Evolutionary conservation across 2,113 vertebrate genomes (phyloP), one percentile per base, ranked within the genome.

Genomic region (Prinia subflava): DNA sequence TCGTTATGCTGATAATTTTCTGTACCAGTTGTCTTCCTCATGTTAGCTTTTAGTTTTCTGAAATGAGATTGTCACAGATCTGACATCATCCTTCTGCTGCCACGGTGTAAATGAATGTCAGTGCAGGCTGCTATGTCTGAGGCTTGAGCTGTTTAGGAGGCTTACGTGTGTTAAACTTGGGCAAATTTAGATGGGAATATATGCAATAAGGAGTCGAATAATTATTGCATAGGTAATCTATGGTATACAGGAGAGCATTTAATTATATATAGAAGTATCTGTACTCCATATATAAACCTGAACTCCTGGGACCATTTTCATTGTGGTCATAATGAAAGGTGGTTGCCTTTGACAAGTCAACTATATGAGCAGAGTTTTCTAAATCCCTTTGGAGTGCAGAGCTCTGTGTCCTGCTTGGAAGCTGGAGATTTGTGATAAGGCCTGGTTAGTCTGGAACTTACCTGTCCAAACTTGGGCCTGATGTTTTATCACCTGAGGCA

Each of bases 221-320:
- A 42, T 81, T 68, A 15, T 16, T 84, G 33, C 39, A 20, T 28
- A 25, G 27, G 3, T 59, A 60, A 17, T 41, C 2, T 57, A 3
- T 31, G 21, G 74, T 56, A 17, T 39, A 21, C 30, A 87, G 42
- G 20, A 62, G 15, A 84, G 5, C 6, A 21, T 49, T 46, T 86
- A n/a, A 16, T 80, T 80, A 17, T 19, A 2, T 67, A 5, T 33
- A 57, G 47, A 78, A 60, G 50, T 27, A 55, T 15, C 46, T 44
- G 0, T 77, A 5, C 20, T 85, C 3, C 35, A 3, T 7, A 6
- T 5, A 13, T 28, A 46, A 83, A 24, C 27, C 23, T 41, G 11
- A 79, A 25, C 30, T 44, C 10, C 16, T 70, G 67, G 9, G 33
- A 21, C 27, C 7, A 4, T 67, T 74, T 83, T 30, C 59, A 52